Evolutionary conservation across 2,113 vertebrate species (phyloP), one percentile per base, ranked within the genome.

Genomic region (Engystomops pustulosus): DNA sequence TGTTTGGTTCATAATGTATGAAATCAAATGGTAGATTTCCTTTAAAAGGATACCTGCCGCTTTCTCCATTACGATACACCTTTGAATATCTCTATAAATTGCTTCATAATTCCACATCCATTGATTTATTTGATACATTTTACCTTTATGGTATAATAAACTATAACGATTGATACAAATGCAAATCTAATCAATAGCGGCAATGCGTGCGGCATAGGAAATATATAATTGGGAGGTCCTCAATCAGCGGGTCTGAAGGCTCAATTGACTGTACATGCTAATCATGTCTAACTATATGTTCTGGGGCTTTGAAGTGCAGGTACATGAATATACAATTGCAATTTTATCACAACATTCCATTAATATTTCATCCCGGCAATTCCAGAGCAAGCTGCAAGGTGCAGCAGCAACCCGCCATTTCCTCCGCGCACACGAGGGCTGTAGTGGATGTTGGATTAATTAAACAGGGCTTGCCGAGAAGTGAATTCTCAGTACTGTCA

Each of bases 401-500:
- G 90, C 86, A 80, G 87, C 90, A 91, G 90, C 90, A 91, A 41
- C 32, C 4, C 25, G 44, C 34, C 34, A 38, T 92, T 92, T 93
- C 90, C 89, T 88, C 84, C 80, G 91, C 87, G 83, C 44, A 8
- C 38, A 38, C 78, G 86, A 91, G 91, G 93, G 93, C 90, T 93
- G 88, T 88, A 89, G 92, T 92, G 91, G 90, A 90, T 92, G 88
- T 89, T 92, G 93, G 93, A 95, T 95, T 96, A 96, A 96, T 96
- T 95, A 95, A 95, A 89, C 90, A 94, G 93, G 88, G 62, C 92
- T 93, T 88, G 88, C 93, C 90, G 92, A 92, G 94, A 92, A 93
- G 92, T 88, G 91, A 94, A 91, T 94, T 93, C 93, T 94, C 92
- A 90, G 93, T 89, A 88, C 88, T 95, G 95, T 95, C 95, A 95